phyloP scores from a whole-genome alignment of 2,888 invertebrate species.

The Pherbina coryleti region DNA sequence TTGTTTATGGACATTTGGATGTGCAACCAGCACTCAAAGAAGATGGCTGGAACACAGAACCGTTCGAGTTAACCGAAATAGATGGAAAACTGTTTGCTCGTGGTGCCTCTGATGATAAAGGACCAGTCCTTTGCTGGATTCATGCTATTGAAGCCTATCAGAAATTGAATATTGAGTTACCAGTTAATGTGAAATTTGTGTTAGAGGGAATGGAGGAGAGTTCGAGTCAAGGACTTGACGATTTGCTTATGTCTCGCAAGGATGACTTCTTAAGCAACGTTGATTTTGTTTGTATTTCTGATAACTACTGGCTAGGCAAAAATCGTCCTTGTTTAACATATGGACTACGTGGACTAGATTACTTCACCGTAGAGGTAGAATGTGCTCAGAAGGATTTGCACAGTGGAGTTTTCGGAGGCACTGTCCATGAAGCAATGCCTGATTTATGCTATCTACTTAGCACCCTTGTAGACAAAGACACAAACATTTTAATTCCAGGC shows the following conservation, averaged over 20 bases:
- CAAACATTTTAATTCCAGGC: constrained; percentile 86
- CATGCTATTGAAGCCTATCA: constrained; percentile 93
- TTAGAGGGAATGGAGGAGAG: constrained; percentile 99
- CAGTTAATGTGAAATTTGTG: constrained; percentile 87
- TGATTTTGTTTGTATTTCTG: constrained; percentile 97
- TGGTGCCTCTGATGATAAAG: constrained; percentile 95
- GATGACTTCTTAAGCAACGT: constrained; percentile 83
- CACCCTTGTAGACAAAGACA: constrained; percentile 86
- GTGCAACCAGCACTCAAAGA: constrained; percentile 94
- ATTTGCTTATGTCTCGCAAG: constrained; percentile 78
- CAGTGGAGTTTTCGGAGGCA: constrained; percentile 95
- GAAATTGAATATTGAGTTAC: constrained; percentile 76
- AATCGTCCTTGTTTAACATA: constrained; percentile 98
- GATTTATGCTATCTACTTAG: constrained; percentile 90
- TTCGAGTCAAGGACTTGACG: constrained; percentile 96
- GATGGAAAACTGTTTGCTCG: constrained; percentile 92
- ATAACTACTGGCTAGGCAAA: constrained; percentile 98
- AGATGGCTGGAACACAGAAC: constrained; percentile 97
- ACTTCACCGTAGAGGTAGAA: constrained; percentile 89
- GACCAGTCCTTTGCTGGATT: constrained; percentile 95
- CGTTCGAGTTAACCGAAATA: constrained; percentile 89
- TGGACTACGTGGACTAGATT: constrained; percentile 93
- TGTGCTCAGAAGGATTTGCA: constrained; percentile 94
- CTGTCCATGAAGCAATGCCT: constrained; percentile 91
- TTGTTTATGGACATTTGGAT: constrained; percentile 97